These are phyloP conservation scores for Nephrotoma flavescens DNA, from an alignment of 2,888 invertebrate genomes.

Conservation along the genomic window DNA sequence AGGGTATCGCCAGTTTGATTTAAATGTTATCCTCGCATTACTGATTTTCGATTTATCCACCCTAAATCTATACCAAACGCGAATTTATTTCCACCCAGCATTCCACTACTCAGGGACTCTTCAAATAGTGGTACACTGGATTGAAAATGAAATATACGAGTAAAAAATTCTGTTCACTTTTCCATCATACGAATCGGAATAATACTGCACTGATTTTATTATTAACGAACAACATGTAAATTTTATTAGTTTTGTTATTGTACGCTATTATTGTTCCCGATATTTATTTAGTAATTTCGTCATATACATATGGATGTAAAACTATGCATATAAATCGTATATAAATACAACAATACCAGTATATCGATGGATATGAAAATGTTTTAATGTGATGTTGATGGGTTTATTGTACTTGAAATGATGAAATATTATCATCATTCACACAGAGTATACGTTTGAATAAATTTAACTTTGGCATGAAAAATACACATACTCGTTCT, in stretches of 20 bases:
- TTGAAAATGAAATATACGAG: not conserved
- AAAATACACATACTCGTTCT: not conserved
- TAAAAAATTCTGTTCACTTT: not conserved
- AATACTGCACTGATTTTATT: not conserved
- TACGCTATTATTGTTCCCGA: not conserved
- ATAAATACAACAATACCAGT: not conserved
- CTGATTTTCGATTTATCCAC: not conserved
- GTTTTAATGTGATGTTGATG: not conserved
- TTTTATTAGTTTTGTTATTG: not conserved
- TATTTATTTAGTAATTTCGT: not conserved
- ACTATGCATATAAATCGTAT: not conserved
- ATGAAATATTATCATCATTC: not conserved
- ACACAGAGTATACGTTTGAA: not conserved
- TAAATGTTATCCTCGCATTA: not conserved
- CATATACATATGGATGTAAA: not conserved
- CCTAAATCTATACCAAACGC: not conserved
- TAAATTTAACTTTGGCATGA: not conserved
- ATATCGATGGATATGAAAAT: not conserved
- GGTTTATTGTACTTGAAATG: not conserved
- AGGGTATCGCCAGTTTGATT: too few species aligned
- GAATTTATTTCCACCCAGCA: not conserved
- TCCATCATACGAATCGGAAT: not conserved
- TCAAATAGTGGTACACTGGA: not conserved
- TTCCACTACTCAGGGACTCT: not conserved
- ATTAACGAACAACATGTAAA: not conserved